Percentiles rank a stretch among this genome's conserved stretches.
These are phyloP conservation scores for Paedocypris sp. DNA, from an alignment of 2,113 vertebrate species.

Conservation along the genomic window DNA sequence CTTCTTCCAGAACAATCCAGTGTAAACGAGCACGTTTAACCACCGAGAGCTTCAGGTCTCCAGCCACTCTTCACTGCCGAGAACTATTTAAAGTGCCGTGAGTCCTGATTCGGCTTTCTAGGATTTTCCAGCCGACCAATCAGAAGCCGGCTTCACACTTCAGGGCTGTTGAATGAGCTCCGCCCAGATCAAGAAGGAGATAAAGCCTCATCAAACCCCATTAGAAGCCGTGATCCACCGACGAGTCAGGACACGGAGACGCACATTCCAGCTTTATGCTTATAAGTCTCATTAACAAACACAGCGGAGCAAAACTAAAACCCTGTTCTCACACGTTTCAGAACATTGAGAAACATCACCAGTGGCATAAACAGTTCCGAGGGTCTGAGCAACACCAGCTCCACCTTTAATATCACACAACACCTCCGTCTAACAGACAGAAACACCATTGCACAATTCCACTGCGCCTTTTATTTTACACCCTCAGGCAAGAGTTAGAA, in stretches of 20 bases:
- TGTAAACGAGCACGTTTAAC: no score
- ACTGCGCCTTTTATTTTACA: no score
- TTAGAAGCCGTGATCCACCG: not conserved
- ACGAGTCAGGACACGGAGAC: not conserved
- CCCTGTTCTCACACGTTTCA: not conserved
- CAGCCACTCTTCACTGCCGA: no score
- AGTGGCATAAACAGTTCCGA: not conserved
- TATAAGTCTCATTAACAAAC: not conserved
- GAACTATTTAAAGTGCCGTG: no score
- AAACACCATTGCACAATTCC: no score
- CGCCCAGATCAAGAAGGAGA: constrained; percentile 10
- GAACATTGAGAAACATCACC: not conserved
- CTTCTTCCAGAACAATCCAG: no score
- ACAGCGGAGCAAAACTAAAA: no score
- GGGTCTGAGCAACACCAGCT: not conserved
- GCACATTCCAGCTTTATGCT: not conserved
- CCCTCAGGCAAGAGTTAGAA: no score
- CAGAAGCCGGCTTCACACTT: not conserved
- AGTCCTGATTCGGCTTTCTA: no score
- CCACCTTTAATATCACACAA: not conserved
- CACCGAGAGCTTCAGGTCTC: no score
- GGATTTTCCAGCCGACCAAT: no score
- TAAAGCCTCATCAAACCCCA: not conserved
- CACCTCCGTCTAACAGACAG: no score
- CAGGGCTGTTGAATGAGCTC: not conserved